Conservation (phyloP, 2,113 vertebrate genomes). For the Marmota flaviventris region DNA sequence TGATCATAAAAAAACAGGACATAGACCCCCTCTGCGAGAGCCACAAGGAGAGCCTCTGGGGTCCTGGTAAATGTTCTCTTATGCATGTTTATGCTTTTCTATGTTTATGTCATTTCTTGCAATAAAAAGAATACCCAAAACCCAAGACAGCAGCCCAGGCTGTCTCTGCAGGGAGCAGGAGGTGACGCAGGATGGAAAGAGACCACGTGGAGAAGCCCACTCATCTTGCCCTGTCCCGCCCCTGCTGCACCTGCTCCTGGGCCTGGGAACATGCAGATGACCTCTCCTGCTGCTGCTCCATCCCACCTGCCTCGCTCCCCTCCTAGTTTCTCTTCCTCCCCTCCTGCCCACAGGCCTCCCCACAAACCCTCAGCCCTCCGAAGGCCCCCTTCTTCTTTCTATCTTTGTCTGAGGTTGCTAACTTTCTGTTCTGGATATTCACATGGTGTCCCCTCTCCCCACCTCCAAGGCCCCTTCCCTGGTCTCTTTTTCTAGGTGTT, state of each 20-base stretch:
- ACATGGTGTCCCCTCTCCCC: conserved; percentile 49
- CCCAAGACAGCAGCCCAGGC: neutral
- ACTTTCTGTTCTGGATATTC: conserved; percentile 77
- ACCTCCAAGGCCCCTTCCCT: neutral
- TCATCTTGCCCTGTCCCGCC: neutral
- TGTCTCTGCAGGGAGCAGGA: neutral
- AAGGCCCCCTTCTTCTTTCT: conserved; percentile 52
- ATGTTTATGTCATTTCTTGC: neutral
- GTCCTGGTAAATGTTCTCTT: neutral
- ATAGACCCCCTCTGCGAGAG: neutral
- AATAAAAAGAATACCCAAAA: neutral
- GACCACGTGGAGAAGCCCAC: neutral
- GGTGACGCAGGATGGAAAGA: neutral
- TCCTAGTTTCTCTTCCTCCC: conserved; percentile 78
- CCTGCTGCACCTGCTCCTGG: neutral
- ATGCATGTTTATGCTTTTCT: neutral
- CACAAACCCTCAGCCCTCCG: no score
- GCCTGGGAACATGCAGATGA: neutral
- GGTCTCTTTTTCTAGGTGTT: neutral
- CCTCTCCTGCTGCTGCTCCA: neutral
- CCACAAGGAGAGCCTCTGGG: neutral
- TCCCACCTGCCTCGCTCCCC: neutral
- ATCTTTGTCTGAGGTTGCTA: conserved; percentile 51
- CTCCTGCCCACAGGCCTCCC: conserved; percentile 42
- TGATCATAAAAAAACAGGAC: neutral